Percentiles rank a stretch among this genome's conserved stretches.
Conservation (phyloP, 2,888 invertebrate genomes). For the Ectemnius continuus region DNA sequence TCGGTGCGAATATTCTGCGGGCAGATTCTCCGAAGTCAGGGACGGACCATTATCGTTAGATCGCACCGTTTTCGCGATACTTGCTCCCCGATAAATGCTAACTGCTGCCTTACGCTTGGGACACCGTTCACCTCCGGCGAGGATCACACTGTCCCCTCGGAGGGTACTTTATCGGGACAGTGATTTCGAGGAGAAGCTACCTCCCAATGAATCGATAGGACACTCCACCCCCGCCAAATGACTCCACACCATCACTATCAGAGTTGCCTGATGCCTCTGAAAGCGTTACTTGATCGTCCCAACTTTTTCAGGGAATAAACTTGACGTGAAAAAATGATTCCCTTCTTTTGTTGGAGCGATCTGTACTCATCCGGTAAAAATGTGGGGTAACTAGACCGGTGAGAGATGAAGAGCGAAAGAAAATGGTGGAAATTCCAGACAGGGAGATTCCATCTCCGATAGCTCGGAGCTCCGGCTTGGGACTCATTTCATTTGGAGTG, state of each 20-base stretch:
- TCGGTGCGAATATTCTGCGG: slow-evolving; percentile 22
- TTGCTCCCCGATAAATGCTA: slow-evolving; percentile 58
- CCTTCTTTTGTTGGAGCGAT: too few species aligned
- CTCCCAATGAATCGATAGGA: slow-evolving; percentile 33
- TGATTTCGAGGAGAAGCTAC: slow-evolving; percentile 21
- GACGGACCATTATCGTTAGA: slow-evolving; percentile 65
- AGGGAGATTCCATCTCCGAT: too few species aligned
- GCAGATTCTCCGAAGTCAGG: slow-evolving; percentile 36
- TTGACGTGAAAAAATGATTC: too few species aligned
- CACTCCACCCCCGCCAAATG: neutral
- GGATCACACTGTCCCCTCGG: slow-evolving; percentile 33
- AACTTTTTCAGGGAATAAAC: too few species aligned
- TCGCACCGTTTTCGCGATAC: slow-evolving; percentile 54
- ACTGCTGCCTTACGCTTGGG: slow-evolving; percentile 38
- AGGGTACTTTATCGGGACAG: slow-evolving; percentile 33
- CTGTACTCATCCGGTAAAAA: too few species aligned
- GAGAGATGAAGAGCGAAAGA: too few species aligned
- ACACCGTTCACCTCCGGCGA: slow-evolving; percentile 31
- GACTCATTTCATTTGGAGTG: neutral
- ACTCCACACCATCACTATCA: too few species aligned
- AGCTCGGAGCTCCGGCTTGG: neutral
- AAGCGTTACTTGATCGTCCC: too few species aligned
- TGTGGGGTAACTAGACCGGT: too few species aligned
- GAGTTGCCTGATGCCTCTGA: too few species aligned
- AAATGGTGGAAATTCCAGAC: too few species aligned